These are phyloP conservation scores for Cotesia typhae DNA, from an alignment of 1,140 invertebrate species.

Conservation along the genomic window DNA sequence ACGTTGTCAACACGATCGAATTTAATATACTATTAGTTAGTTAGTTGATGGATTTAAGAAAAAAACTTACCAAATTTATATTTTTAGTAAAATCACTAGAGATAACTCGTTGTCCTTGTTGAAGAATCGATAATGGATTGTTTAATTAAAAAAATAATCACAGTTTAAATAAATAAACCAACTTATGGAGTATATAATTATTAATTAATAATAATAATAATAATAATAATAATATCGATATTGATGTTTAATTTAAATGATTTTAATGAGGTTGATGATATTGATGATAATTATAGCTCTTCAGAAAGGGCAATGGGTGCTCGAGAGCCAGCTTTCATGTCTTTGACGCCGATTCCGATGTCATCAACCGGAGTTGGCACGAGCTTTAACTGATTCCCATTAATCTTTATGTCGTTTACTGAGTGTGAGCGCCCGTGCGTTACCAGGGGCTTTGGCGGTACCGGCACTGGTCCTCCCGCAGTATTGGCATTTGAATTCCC, in stretches of 20 bases:
- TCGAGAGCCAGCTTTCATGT: slow-evolving; percentile 69
- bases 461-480: too few relatives aligned
- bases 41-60: background rate
- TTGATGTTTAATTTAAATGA: slow-evolving; percentile 23
- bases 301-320: slow-evolving; percentile 73
- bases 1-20: too few relatives aligned
- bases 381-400: slow-evolving; percentile 74
- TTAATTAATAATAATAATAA: too few relatives aligned
- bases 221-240: background rate
- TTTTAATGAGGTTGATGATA: background rate
- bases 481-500: slow-evolving; percentile 50
- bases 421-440: slow-evolving; percentile 77
- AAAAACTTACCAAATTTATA: slow-evolving; percentile 1
- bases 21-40: too few relatives aligned
- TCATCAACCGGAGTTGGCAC: slow-evolving; percentile 72
- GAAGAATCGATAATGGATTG: slow-evolving; percentile 7
- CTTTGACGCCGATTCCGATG: slow-evolving; percentile 67
- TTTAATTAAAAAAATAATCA: slow-evolving; percentile 33
- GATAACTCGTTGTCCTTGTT: slow-evolving; percentile 31
- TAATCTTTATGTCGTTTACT: slow-evolving; percentile 78
- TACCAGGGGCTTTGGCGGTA: slow-evolving; percentile 63
- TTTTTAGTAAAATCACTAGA: slow-evolving; percentile 28
- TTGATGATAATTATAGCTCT: slow-evolving; percentile 66
- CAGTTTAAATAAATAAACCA: slow-evolving; percentile 24
- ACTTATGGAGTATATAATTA: background rate